Conservation (phyloP, 2,797 vertebrate genomes). For the Spheniscus humboldti region DNA sequence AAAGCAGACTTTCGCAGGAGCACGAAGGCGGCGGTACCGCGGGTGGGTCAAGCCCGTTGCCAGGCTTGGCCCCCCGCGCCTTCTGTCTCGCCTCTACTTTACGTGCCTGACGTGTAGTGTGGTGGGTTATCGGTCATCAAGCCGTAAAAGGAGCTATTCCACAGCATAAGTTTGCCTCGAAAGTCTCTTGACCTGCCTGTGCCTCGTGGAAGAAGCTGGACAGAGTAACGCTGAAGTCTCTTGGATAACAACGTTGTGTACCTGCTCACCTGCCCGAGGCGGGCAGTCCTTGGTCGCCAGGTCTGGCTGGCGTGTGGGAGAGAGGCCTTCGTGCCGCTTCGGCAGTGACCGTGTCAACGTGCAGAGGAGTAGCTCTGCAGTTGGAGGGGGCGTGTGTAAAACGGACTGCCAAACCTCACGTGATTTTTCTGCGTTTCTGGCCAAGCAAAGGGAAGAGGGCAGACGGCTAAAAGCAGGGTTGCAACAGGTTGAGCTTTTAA, state of each 20-base stretch:
- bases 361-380: background rate
- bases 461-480: background rate
- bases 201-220: background rate
- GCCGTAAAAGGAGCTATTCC: background rate
- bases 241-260: fast-evolving
- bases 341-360: fast-evolving
- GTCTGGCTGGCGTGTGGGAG: fast-evolving
- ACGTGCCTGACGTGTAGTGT: fast-evolving
- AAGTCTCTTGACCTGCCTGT: fast-evolving
- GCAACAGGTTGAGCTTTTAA: background rate
- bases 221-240: fast-evolving
- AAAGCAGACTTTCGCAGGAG: fast-evolving
- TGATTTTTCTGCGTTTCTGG: background rate
- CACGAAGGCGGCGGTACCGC: background rate
- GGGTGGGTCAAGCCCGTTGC: fast-evolving
- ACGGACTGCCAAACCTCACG: fast-evolving
- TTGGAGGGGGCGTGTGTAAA: fast-evolving
- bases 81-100: background rate
- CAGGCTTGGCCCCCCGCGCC: background rate
- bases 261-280: background rate
- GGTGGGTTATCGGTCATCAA: fast-evolving
- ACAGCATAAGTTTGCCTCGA: fast-evolving
- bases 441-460: background rate
- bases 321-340: fast-evolving
- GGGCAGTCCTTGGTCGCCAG: background rate